Conservation (phyloP, 2,113 vertebrate species). For the Anolis carolinensis region DNA sequence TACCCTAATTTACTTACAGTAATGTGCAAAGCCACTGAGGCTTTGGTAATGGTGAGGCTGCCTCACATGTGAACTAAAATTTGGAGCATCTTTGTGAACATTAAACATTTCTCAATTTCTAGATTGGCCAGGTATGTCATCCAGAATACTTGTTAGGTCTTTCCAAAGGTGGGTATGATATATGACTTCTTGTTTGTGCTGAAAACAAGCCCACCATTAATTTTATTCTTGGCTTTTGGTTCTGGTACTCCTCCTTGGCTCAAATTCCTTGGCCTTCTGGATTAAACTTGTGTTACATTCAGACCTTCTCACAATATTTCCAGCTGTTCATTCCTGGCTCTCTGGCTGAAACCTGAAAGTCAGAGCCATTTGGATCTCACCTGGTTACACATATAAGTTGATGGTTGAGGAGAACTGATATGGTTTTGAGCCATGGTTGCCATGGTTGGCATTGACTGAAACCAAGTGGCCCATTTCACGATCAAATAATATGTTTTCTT, state of each 20-base stretch:
- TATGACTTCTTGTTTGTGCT: background rate
- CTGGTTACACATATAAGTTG: background rate
- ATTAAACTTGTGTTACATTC: background rate
- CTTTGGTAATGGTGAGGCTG: no score
- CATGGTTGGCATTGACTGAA: background rate
- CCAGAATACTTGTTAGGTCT: no score
- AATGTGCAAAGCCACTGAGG: no score
- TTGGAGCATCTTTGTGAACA: no score
- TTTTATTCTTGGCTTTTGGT: background rate
- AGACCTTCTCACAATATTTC: no score
- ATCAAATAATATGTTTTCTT: background rate
- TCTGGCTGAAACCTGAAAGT: background rate
- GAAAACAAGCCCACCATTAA: no score
- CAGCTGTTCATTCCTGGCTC: no score
- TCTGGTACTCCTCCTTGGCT: background rate
- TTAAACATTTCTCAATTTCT: no score
- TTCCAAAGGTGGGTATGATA: no score
- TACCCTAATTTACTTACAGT: no score
- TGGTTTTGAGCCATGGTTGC: background rate
- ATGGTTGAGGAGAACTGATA: background rate
- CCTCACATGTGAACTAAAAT: no score
- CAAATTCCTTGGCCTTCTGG: background rate
- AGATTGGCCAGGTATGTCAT: no score
- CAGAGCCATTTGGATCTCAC: background rate
- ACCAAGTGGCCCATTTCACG: background rate